Evolutionary conservation across 2,888 invertebrate genomes (phyloP).

Genomic region (Carpatolechia fugitivella): DNA sequence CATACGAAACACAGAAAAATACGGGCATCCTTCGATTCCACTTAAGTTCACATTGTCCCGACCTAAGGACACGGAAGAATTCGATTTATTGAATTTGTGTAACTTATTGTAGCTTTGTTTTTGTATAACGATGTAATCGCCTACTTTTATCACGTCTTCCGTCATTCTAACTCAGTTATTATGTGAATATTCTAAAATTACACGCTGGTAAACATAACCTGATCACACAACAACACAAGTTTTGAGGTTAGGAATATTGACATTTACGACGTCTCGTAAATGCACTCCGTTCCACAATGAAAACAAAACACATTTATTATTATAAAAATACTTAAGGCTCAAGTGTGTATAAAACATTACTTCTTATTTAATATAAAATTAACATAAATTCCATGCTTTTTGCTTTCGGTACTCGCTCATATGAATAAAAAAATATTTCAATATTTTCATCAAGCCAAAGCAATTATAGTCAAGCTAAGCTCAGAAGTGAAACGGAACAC

Average conservation of each 20-base stretch:
- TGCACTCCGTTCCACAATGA: too few species aligned
- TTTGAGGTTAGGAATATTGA: constrained; percentile 12
- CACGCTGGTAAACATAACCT: constrained; percentile 5
- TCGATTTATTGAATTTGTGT: constrained; percentile 83
- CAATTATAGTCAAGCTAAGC: too few species aligned
- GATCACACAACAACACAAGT: neutral
- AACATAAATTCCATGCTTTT: too few species aligned
- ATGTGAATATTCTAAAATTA: neutral
- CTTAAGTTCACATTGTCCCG: constrained; percentile 84
- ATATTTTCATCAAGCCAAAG: too few species aligned
- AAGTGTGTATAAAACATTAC: too few species aligned
- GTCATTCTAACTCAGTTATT: constrained; percentile 3
- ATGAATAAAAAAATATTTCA: too few species aligned
- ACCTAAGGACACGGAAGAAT: constrained; percentile 82
- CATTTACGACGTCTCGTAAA: too few species aligned
- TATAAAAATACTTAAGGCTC: too few species aligned
- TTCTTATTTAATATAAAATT: too few species aligned
- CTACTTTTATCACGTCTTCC: constrained; percentile 76
- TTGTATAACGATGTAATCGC: constrained; percentile 87
- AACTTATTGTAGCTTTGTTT: constrained; percentile 88
- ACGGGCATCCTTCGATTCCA: constrained; percentile 83
- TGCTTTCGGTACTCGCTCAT: too few species aligned
- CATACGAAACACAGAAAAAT: constrained; percentile 88
- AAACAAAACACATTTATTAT: too few species aligned
- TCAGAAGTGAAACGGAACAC: too few species aligned